Percentiles rank a stretch among this genome's conserved stretches.
Evolutionary conservation across 2,113 vertebrate species (phyloP).

Genomic region (Talpa occidentalis): DNA sequence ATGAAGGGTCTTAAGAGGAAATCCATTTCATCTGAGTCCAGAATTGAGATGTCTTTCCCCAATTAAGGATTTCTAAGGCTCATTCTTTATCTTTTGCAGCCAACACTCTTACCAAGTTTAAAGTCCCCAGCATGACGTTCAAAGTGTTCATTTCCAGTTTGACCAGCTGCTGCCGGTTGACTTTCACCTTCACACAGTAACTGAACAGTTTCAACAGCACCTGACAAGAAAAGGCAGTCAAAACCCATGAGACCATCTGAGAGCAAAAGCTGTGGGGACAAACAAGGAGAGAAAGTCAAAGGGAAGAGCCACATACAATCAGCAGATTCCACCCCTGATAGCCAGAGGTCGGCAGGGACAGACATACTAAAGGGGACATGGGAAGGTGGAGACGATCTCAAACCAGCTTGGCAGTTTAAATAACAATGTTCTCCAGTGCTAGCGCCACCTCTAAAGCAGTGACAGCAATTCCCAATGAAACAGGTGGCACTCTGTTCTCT

Average conservation of each 20-base stretch:
- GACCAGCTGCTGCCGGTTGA: slow-evolving; percentile 97
- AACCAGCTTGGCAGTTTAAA: background rate
- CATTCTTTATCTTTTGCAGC: background rate
- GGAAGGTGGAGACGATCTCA: background rate
- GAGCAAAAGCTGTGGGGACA: too few relatives aligned
- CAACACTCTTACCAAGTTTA: slow-evolving; percentile 92
- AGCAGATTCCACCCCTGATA: background rate
- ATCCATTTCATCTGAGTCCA: background rate
- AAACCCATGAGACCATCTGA: background rate
- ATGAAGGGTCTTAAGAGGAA: background rate
- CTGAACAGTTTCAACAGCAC: slow-evolving; percentile 98
- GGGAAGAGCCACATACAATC: background rate
- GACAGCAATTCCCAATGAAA: background rate
- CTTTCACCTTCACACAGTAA: slow-evolving; percentile 98
- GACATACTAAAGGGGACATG: background rate
- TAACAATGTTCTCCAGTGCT: background rate
- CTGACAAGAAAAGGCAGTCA: slow-evolving; percentile 80
- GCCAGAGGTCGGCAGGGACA: background rate
- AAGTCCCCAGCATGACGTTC: slow-evolving; percentile 98
- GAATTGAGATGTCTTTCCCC: background rate
- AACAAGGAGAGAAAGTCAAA: background rate
- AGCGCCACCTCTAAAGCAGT: background rate
- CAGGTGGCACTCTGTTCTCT: background rate
- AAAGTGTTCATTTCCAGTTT: slow-evolving; percentile 99
- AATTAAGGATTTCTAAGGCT: background rate